These are phyloP conservation scores for Epinotia nisella DNA, from an alignment of 2,888 invertebrate species.

Conservation along the genomic window DNA sequence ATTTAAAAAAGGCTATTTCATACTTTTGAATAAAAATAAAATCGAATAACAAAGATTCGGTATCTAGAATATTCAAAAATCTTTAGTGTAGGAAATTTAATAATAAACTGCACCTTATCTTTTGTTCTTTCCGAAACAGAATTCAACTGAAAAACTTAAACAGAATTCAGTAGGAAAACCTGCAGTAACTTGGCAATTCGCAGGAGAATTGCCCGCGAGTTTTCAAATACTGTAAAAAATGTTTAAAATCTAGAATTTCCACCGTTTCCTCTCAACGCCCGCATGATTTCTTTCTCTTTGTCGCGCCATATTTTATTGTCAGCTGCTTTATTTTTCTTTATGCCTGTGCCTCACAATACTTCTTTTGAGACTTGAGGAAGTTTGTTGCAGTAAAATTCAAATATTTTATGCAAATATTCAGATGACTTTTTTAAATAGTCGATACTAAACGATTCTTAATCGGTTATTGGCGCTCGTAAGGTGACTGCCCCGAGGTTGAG, in stretches of 20 bases:
- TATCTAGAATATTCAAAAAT: neutral
- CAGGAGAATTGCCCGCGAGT: neutral
- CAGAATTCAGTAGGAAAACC: neutral
- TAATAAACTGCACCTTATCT: neutral
- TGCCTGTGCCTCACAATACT: neutral
- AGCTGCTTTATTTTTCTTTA: conserved; percentile 18
- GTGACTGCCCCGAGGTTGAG: too few relatives aligned
- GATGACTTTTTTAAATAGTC: neutral
- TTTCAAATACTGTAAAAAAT: conserved; percentile 21
- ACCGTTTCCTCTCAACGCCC: conserved; percentile 10
- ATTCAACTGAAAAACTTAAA: neutral
- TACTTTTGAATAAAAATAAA: too few relatives aligned
- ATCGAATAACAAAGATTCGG: too few relatives aligned
- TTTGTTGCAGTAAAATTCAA: neutral
- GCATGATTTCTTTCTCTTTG: conserved; percentile 21
- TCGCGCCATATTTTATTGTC: conserved; percentile 31
- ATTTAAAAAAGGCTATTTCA: too few relatives aligned
- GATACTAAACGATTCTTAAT: too few relatives aligned
- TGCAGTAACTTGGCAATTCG: neutral
- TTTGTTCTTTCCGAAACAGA: neutral
- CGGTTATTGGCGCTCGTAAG: too few relatives aligned
- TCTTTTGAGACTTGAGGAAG: neutral
- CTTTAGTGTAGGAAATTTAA: neutral
- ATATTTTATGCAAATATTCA: neutral
- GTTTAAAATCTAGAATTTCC: conserved; percentile 13